A percentile compares a stretch with the other conserved stretches of the same genome.
These are phyloP conservation scores for Pseudococcus viburni DNA, from an alignment of 2,888 invertebrate genomes.

Conservation along the genomic window DNA sequence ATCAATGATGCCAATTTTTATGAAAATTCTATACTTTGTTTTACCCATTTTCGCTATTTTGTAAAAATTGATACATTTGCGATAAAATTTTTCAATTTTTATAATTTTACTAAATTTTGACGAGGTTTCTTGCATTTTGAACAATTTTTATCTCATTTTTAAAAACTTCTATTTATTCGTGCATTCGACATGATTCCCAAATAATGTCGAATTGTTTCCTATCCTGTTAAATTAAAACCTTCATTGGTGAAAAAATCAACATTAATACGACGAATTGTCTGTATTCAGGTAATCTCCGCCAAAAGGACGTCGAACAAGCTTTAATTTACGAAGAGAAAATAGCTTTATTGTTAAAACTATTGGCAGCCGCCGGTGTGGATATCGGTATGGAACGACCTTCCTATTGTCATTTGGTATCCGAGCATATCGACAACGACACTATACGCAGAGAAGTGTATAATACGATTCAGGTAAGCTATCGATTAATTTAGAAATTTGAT, in stretches of 20 bases:
- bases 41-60: too few relatives aligned
- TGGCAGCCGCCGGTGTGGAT: constrained; percentile 77
- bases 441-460: constrained; percentile 87
- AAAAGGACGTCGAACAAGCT: constrained; percentile 91
- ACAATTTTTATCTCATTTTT: too few relatives aligned
- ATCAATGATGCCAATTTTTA: too few relatives aligned
- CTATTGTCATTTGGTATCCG: constrained; percentile 82
- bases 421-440: constrained; percentile 83
- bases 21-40: too few relatives aligned
- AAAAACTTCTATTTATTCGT: not conserved
- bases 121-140: too few relatives aligned
- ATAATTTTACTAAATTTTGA: too few relatives aligned
- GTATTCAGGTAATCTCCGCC: constrained; percentile 80
- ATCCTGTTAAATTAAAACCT: not conserved
- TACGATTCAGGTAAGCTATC: constrained; percentile 78
- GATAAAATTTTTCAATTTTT: too few relatives aligned
- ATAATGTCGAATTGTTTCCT: not conserved
- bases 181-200: not conserved
- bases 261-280: not conserved
- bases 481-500: constrained; percentile 57
- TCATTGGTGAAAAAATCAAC: not conserved
- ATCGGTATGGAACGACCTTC: constrained; percentile 78
- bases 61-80: too few relatives aligned
- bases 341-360: constrained; percentile 83
- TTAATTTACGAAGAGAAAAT: constrained; percentile 90